These are phyloP conservation scores for Catonia carolina DNA, from an alignment of 2,888 invertebrate species.

Conservation along the genomic window DNA sequence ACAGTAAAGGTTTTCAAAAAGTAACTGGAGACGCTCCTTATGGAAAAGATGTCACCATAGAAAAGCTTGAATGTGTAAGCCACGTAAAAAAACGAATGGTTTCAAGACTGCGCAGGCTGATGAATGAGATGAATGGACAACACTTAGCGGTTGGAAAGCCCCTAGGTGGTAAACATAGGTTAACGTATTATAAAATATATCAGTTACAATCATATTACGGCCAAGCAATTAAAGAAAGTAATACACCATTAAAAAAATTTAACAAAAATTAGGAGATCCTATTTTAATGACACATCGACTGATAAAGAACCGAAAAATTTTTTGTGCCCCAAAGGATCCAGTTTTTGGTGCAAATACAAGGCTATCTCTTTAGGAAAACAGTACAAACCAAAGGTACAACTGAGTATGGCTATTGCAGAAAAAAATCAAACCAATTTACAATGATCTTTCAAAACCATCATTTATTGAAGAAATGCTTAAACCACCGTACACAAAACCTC, in stretches of 20 bases:
- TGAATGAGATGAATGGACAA: background rate
- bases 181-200: constrained; percentile 32
- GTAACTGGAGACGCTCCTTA: constrained; percentile 1
- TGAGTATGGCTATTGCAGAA: background rate
- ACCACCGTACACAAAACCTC: constrained; percentile 14
- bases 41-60: background rate
- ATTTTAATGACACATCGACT: constrained; percentile 25
- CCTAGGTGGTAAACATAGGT: constrained; percentile 28
- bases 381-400: background rate
- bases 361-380: too few species aligned
- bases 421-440: background rate
- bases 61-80: constrained; percentile 19
- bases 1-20: constrained; percentile 14
- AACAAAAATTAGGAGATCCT: constrained; percentile 32
- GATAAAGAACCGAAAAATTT: background rate
- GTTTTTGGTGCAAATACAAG: constrained; percentile 11
- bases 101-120: constrained; percentile 9
- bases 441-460: constrained; percentile 1
- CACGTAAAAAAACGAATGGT: constrained; percentile 16
- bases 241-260: constrained; percentile 32
- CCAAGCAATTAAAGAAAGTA: constrained; percentile 32
- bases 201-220: constrained; percentile 19
- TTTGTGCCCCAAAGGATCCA: background rate
- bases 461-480: constrained; percentile 19
- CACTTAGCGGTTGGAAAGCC: constrained; percentile 19